Base-by-base conservation (phyloP, 2,888 invertebrate genomes). In the Agriotes lineatus region DNA sequence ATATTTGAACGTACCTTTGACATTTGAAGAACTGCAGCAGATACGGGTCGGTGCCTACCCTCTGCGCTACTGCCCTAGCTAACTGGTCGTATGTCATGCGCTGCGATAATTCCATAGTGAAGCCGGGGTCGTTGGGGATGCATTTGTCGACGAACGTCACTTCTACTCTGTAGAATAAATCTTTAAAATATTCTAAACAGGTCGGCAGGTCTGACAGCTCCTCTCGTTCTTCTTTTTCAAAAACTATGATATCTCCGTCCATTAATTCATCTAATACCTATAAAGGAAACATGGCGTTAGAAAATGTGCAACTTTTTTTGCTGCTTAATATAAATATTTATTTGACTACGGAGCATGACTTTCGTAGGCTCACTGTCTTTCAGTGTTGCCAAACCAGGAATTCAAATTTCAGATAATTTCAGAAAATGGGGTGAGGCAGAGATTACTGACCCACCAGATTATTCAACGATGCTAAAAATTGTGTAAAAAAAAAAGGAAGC, bases 241-340 rank as follows among this genome's bases (percentile, higher is more conserved):
- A 98, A 81, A 99, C 95, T 80, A 99, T 93, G 81, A 97, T 96
- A 85, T 98, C 97, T 77, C 98, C 98, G 86, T 97, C 97, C 91
- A 97, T 93, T 82, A 97, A 88, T 86, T 97, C 96, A 83, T 96
- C 93, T 81, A 93, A 88, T 81, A 93, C 92, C 89, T 92, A 85
- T 81, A 77, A 79, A 62, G 75, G 12, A 22, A 25, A 18, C n/a
- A n/a, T n/a, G n/a, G n/a, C n/a, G n/a, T n/a, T n/a, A 1, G 2
- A 39, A 39, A 12, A 48, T 1, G 14, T 50, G 10, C 2, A 61
- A 54, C 39, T 5, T 39, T 39, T 25, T 25, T 6, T 39, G 4
- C 39, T 12, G n/a, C 39, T 39, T 86, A 96, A n/a, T n/a, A n/a
- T n/a, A n/a, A n/a, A n/a, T n/a, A n/a, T n/a, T n/a, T n/a, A n/a